Evolutionary conservation across 2,113 vertebrate genomes (phyloP), one percentile per base, ranked within the genome.

Genomic region (Aix galericulata): DNA sequence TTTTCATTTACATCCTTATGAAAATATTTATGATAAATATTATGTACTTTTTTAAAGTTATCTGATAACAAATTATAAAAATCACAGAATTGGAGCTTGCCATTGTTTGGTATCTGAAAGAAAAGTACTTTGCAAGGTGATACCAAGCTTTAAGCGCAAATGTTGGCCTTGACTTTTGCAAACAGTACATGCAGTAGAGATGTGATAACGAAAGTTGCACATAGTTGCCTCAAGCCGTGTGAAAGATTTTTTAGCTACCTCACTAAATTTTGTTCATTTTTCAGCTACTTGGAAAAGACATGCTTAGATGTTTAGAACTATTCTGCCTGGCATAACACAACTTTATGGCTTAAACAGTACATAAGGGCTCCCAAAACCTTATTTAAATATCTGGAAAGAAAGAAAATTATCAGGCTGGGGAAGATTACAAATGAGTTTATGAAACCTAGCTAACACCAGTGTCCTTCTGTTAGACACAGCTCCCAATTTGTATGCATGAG

Each of bases 141-240:
- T 76, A 92, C 73, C 60, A 86, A 88, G 52, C 52, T 93, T 59
- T 62, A 91, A 91, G 75, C 59, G 63, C 69, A 79, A 91, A 79
- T 89, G 89, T 1, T 78, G 46, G 93, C 53, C 80, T 84, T 92
- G 66, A 69, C 21, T 73, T 95, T 88, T 88, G 34, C 69, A 72
- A 92, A 78, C 84, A 88, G 44, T 75, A 78, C 77, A 58, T 68
- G 80, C 88, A 86, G 48, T 67, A 80, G 29, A n/a, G 52, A 63
- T 71, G 44, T 77, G 26, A 67, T 67, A 85, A 55, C 67, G 53
- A 80, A 72, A 40, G 40, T 93, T 88, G 83, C 11, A 40, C 4
- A 4, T 0, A 1, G 34, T 48, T 15, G 9, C 88, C 32, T 88
- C 46, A 93, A 66, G 32, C 52, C 17, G 18, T 20, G 46, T 9